These are phyloP conservation scores for Sesia bembeciformis DNA, from an alignment of 2,888 invertebrate species.

Conservation along the genomic window DNA sequence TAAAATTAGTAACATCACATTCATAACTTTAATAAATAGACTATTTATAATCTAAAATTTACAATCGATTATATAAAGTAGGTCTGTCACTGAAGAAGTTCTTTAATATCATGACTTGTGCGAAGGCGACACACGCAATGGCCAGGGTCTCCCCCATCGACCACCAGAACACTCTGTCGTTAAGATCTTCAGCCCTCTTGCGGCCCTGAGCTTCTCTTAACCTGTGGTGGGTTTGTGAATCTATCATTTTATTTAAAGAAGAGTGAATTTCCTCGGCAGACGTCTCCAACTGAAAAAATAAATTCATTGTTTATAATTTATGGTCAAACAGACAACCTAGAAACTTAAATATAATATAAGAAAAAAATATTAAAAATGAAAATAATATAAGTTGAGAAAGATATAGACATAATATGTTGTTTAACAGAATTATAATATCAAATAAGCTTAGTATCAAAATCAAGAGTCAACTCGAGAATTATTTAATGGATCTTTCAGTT, in stretches of 20 bases:
- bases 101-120: constrained; percentile 92
- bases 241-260: constrained; percentile 88
- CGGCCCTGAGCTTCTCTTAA: constrained; percentile 95
- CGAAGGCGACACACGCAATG: constrained; percentile 88
- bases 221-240: constrained; percentile 98
- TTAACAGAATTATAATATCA: too few species aligned
- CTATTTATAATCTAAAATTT: constrained; percentile 21
- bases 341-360: too few species aligned
- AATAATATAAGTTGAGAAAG: too few species aligned
- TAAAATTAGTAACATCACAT: too few species aligned
- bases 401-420: too few species aligned
- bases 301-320: too few species aligned
- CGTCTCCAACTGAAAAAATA: constrained; percentile 86
- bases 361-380: too few species aligned
- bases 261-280: constrained; percentile 93
- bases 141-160: constrained; percentile 91
- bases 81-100: constrained; percentile 86
- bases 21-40: constrained; percentile 2
- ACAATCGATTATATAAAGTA: constrained; percentile 58
- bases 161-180: constrained; percentile 95
- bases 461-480: too few species aligned
- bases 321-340: too few species aligned
- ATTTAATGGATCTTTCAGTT: too few species aligned
- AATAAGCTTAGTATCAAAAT: too few species aligned
- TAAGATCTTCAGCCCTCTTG: constrained; percentile 96